Percentiles rank a stretch among this genome's conserved stretches.
phyloP scores from a whole-genome alignment of 2,888 invertebrate genomes.

The Hololepta plana region DNA sequence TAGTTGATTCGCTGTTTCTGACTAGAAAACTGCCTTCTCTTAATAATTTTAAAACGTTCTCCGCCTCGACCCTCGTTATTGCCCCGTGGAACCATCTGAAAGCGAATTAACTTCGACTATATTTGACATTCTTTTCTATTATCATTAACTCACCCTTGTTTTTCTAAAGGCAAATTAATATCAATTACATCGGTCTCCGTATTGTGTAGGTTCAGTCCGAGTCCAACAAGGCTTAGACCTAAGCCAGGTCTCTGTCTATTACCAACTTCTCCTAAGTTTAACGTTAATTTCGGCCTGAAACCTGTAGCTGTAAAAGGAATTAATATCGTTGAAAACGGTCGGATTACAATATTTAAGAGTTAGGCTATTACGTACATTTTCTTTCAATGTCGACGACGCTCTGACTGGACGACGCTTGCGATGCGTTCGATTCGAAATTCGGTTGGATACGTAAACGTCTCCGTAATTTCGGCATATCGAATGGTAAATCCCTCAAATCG shows the following conservation, averaged over 20 bases:
- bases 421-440: constrained; percentile 53
- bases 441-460: constrained; percentile 49
- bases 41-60: constrained; percentile 64
- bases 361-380: constrained; percentile 34
- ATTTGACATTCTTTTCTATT: neutral
- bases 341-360: constrained; percentile 7
- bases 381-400: constrained; percentile 58
- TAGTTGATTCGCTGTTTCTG: constrained; percentile 83
- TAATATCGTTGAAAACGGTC: constrained; percentile 6
- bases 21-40: constrained; percentile 89
- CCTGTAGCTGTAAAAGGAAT: constrained; percentile 9
- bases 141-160: constrained; percentile 57
- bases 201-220: constrained; percentile 26
- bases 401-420: constrained; percentile 67
- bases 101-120: constrained; percentile 5
- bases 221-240: constrained; percentile 21
- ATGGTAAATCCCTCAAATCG: constrained; percentile 66
- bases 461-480: constrained; percentile 80
- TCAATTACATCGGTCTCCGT: constrained; percentile 57
- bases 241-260: constrained; percentile 27
- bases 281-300: constrained; percentile 52
- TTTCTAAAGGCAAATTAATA: constrained; percentile 61
- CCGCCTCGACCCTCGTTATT: constrained; percentile 80
- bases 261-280: constrained; percentile 47
- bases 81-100: constrained; percentile 89